Conservation (phyloP, 2,797 vertebrate genomes). For the Nothura maculosa region DNA sequence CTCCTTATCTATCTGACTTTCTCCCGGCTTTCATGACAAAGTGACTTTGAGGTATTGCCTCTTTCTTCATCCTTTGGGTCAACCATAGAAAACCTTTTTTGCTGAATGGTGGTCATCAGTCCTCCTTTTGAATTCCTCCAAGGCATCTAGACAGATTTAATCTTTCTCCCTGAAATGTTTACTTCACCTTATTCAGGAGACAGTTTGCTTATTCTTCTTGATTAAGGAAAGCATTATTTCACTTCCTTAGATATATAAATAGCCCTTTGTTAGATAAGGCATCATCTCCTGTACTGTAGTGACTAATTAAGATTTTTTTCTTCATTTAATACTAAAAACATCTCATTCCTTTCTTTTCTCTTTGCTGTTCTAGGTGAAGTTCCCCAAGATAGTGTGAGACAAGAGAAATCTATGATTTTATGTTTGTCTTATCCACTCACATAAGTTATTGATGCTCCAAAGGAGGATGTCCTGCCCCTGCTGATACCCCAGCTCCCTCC, state of each 20-base stretch:
- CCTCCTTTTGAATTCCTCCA: conserved; percentile 6
- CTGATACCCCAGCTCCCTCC: not conserved
- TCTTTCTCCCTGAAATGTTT: conserved; percentile 21
- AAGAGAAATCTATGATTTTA: not conserved
- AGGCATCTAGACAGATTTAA: conserved; percentile 7
- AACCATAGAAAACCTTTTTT: conserved; percentile 23
- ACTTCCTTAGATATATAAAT: not conserved
- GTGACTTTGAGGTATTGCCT: not conserved
- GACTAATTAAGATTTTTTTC: not conserved
- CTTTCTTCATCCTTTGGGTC: not conserved
- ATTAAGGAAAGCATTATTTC: conserved; percentile 33
- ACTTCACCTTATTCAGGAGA: not conserved
- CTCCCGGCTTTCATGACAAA: not conserved
- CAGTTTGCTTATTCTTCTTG: conserved; percentile 22
- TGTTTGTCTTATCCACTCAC: not conserved
- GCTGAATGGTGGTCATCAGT: not conserved
- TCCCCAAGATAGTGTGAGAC: not conserved
- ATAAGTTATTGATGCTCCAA: not conserved
- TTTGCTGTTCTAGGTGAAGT: not conserved
- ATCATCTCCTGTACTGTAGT: not conserved
- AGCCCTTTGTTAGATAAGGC: conserved; percentile 2
- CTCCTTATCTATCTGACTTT: not conserved
- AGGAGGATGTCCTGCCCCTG: not conserved
- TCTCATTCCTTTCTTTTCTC: not conserved
- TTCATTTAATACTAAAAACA: not conserved